Base-by-base conservation (phyloP, 2,113 vertebrate genomes). In the Stegastes partitus region DNA sequence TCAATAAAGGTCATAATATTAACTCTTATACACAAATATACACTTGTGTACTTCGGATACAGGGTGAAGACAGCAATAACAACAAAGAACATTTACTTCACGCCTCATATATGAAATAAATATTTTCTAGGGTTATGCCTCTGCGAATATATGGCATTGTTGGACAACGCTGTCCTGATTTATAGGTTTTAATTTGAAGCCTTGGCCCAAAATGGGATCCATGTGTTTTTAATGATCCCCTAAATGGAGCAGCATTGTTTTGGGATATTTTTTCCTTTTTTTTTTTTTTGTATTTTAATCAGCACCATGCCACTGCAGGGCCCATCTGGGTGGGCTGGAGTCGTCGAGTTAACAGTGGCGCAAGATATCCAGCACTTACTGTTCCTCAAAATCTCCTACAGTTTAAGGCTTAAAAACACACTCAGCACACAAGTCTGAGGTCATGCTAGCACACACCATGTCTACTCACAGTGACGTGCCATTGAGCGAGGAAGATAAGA, bases 11-110 rank as follows among this genome's bases (percentile, higher is more conserved):
- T 88, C 89, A 86, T 91, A 93, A 94, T 92, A 94, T 94, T 93
- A 92, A 94, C 91, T 95, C 94, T 95, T 96, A 96, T 95, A 90
- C 93, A 97, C 94, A 97, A 95, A 95, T 95, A 91, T 95, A 96
- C 95, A 96, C 39, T 92, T 94, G 94, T 92, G 93, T 45, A 90
- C 39, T 88, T 90, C 85, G 82, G 92, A 91, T 91, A 94, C 81
- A 95, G 68, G 90, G 55, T 85, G 83, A 93, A 91, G 78, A 93
- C 68, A 86, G 84, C 78, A 85, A 85, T 81, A 88, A 91, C 86
- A 89, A 78, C 70, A 87, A 57, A 55, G 59, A 89, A 79, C 70
- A 88, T 90, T 79, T 79, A 91, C 86, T 90, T 92, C 87, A 92
- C 83, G 74, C 82, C 89, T 92, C 74, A 88, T 82, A 81, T 82